Base-by-base conservation (phyloP, 2,113 vertebrate genomes). In the Rallus limicola region DNA sequence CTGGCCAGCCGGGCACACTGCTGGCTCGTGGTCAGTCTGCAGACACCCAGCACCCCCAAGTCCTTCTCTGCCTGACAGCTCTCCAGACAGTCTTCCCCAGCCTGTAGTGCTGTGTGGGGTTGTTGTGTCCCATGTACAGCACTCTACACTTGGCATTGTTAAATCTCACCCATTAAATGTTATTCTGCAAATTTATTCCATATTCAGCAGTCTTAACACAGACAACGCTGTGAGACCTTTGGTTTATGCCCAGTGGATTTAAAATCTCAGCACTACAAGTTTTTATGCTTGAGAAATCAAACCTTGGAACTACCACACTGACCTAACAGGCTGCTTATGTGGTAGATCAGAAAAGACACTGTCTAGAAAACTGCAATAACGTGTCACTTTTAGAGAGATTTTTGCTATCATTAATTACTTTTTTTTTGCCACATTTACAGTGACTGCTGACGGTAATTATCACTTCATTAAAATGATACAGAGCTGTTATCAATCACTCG, bases 391-490 rank as follows among this genome's bases (percentile, higher is more conserved):
- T 28, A 58, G 16, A 88, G 21, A 75, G 79, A 82, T n/a, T 58
- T 42, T 42, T 74, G 58, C 72, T 87, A 36, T 59, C 16, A 7
- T 33, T 91, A 65, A 36, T 36, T 36, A 36, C 19, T 69, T 82
- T 44, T 90, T 90, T 77, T 84, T 96, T 79, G 68, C 13, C 92
- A 86, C 90, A 87, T 93, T 88, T 88, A 52, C 77, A 91, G 48
- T 82, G 76, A 78, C 40, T 67, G 38, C 50, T 72, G 56, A 65
- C 42, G 46, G 29, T 6, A 78, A 80, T 88, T 91, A 55, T 63
- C 46, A 58, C 58, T 48, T 87, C 68, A 81, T 59, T 33, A 78
- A 15, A 13, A 28, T 38, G 75, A 65, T 31, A 40, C 11, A 70
- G 31, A 34, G 28, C 74, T 84, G 38, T 69, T 53, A 44, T 33